Evolutionary conservation across 2,113 vertebrate species (phyloP).

Genomic region (Maccullochella peelii): DNA sequence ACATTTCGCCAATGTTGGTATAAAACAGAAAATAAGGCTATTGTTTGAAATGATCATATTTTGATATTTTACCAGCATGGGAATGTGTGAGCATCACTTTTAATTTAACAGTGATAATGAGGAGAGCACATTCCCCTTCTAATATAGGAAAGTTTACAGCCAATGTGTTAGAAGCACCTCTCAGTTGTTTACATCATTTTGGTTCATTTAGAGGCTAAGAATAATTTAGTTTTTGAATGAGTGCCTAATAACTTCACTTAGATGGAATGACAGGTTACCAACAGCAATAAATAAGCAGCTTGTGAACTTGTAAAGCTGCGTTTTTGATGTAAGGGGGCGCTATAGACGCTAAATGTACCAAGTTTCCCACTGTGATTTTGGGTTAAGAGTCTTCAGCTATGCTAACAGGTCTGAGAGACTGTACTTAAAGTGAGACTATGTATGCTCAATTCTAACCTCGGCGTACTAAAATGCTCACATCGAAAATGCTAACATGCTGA

Average conservation of each 20-base stretch:
- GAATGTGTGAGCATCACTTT: neutral
- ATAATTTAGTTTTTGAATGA: neutral
- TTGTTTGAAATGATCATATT: neutral
- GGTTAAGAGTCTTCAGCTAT: neutral
- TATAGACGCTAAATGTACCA: neutral
- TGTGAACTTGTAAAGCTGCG: constrained; percentile 5
- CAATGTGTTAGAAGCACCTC: neutral
- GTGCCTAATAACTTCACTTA: constrained; percentile 5
- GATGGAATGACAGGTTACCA: constrained; percentile 5
- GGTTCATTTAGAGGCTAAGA: neutral
- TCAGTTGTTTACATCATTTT: constrained; percentile 13
- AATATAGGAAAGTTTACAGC: neutral
- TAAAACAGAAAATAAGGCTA: neutral
- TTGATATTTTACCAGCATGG: neutral
- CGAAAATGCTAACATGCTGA: no score
- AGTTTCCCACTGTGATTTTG: neutral
- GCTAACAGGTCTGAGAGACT: neutral
- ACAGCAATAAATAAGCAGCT: constrained; percentile 4
- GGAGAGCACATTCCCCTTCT: neutral
- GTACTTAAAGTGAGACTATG: neutral
- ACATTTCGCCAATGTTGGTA: neutral
- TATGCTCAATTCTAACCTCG: no score
- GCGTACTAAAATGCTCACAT: no score
- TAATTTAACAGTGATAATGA: constrained; percentile 15
- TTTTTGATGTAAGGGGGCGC: neutral